Evolutionary conservation across 1,140 invertebrate genomes (phyloP), one percentile per base, ranked within the genome.

Genomic region (Aphelinus certus): DNA sequence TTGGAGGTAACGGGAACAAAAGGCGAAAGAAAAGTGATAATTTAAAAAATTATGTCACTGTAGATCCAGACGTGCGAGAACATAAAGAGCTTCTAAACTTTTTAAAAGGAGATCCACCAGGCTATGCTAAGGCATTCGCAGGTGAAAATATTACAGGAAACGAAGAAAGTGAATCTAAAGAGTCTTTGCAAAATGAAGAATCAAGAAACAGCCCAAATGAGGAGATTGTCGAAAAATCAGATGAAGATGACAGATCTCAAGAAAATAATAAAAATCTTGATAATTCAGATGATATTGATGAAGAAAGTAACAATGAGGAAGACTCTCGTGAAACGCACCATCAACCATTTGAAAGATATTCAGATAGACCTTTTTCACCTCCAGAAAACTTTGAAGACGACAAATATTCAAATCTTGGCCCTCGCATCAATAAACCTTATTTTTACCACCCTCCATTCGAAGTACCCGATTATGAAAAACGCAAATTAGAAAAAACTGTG

Each of bases 361-460:
- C 67, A n/a, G 10, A 43, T 1, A 77, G 83, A 68, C 86, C 86
- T 6, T 77, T 76, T 7, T 87, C 86, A 0, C 84, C 82, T 1
- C 77, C 80, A 0, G 84, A 86, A 67, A 83, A 79, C 74, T 83
- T 76, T 61, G 81, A 87, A 43, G 84, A 88, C 63, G 73, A 80
- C 1, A 82, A 81, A 56, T 85, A 81, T 68, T 56, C 82, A 0
- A 76, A 86, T 43, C 72, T 87, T 7, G 86, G 86, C 0, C 82
- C 83, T 1, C 77, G 86, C 47, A 56, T 87, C 3, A 83, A 83
- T 66, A 88, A 87, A 66, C 82, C 84, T 46, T 75, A 79, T 1
- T 86, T 87, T 70, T 78, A 84, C 64, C 83, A 86, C 79, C 85
- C 85, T 0, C 75, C 67, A 3, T 88, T 87, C 46, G 75, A 77